Conservation (phyloP, 2,113 vertebrate species). For the Probosciger aterrimus region DNA sequence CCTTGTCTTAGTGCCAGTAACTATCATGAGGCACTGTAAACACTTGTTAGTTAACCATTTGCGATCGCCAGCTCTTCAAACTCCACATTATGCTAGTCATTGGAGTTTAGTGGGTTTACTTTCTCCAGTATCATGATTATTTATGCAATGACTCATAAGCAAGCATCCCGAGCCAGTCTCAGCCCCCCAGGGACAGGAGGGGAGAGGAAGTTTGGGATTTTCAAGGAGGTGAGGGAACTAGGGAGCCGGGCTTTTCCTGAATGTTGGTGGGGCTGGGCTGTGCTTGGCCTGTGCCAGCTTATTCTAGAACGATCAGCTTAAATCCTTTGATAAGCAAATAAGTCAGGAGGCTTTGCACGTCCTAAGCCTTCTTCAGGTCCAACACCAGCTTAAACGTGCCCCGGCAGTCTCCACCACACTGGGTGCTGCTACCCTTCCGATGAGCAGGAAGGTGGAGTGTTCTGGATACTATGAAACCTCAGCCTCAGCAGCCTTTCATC, state of each 20-base stretch:
- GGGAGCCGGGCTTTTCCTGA: neutral
- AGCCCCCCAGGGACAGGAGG: neutral
- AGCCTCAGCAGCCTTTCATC: neutral
- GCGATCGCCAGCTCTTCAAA: neutral
- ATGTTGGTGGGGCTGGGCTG: neutral
- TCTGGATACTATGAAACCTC: neutral
- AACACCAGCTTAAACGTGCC: neutral
- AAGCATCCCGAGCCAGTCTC: rapidly evolving
- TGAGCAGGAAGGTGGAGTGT: neutral
- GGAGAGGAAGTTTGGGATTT: neutral
- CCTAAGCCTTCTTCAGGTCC: neutral
- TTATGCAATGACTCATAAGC: neutral
- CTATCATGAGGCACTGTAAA: constrained; percentile 13
- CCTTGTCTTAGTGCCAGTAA: constrained; percentile 59
- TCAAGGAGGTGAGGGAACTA: neutral
- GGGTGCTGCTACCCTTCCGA: neutral
- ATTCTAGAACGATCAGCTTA: neutral
- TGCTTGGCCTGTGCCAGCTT: neutral
- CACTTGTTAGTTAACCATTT: constrained; percentile 49
- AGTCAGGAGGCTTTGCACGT: neutral
- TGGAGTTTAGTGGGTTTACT: neutral
- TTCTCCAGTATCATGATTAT: neutral
- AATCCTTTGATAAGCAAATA: neutral
- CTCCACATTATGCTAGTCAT: neutral
- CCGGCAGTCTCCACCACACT: neutral